phyloP scores from a whole-genome alignment of 1,140 invertebrate genomes.

The Leucophenga varia region DNA sequence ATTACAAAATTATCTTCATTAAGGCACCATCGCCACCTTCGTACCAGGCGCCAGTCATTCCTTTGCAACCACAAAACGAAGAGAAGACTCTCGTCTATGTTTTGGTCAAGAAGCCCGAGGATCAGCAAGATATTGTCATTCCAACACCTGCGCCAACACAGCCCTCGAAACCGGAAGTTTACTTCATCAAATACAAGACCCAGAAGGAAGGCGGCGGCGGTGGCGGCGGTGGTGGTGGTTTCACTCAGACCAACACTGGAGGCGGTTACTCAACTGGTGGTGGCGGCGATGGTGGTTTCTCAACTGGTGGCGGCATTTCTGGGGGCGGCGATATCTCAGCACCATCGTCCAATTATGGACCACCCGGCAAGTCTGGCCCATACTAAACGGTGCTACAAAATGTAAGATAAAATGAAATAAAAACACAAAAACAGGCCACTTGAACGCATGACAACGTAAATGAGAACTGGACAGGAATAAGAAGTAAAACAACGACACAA shows the following conservation, averaged over 20 bases:
- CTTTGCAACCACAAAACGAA: constrained; percentile 75
- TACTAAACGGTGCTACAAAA: constrained; percentile 33
- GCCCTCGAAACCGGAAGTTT: constrained; percentile 82
- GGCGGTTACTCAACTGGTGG: constrained; percentile 49
- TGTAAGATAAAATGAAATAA: no score
- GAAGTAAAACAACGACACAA: no score
- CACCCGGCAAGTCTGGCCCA: constrained; percentile 60
- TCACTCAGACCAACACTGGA: constrained; percentile 51
- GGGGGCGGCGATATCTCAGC: constrained; percentile 55
- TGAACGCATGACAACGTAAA: no score
- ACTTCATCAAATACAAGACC: constrained; percentile 85
- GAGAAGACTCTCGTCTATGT: constrained; percentile 90
- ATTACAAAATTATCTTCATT: constrained; percentile 88
- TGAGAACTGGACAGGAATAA: no score
- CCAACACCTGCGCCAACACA: constrained; percentile 74
- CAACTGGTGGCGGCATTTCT: constrained; percentile 56
- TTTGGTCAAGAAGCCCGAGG: constrained; percentile 81
- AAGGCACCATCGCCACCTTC: constrained; percentile 79
- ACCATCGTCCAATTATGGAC: constrained; percentile 65
- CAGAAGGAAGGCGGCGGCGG: constrained; percentile 63
- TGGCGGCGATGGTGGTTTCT: constrained; percentile 42
- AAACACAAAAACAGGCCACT: no score
- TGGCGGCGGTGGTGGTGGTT: constrained; percentile 36
- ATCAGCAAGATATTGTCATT: constrained; percentile 73
- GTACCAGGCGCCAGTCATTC: constrained; percentile 73